Conservation (phyloP, 2,113 vertebrate genomes). For the Gracilinanus agilis region DNA sequence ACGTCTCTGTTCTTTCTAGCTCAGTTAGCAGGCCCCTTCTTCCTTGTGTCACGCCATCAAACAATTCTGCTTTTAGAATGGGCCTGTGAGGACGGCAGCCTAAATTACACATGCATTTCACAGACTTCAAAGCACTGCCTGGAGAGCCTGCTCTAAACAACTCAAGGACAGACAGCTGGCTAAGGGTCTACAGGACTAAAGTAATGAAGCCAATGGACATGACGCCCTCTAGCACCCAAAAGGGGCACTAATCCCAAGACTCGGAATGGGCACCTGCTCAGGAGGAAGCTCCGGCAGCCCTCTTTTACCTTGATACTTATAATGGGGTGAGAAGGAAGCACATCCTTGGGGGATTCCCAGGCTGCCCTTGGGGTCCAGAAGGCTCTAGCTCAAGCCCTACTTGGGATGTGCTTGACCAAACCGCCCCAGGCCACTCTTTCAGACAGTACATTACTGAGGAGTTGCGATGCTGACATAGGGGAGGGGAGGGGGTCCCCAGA, state of each 20-base stretch:
- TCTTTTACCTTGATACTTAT: not conserved
- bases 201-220: slow-evolving; percentile 18
- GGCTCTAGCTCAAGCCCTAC: not conserved
- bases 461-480: not conserved
- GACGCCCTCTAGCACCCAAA: slow-evolving; percentile 45
- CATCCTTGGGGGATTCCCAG: not conserved
- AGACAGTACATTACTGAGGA: not conserved
- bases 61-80: slow-evolving; percentile 76
- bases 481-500: not conserved
- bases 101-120: slow-evolving; percentile 79
- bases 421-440: not conserved
- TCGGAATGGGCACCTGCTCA: slow-evolving; percentile 54
- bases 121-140: slow-evolving; percentile 85
- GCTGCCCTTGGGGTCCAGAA: not conserved
- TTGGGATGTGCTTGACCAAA: not conserved
- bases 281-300: not conserved
- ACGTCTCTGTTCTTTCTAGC: slow-evolving; percentile 79
- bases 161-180: slow-evolving; percentile 71
- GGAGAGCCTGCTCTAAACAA: slow-evolving; percentile 79
- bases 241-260: slow-evolving; percentile 47
- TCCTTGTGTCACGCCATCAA: slow-evolving; percentile 81
- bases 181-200: slow-evolving; percentile 53
- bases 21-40: slow-evolving; percentile 77
- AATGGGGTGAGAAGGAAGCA: not conserved
- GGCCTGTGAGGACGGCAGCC: slow-evolving; percentile 82